Evolutionary conservation across 2,113 vertebrate species (phyloP), one percentile per base, ranked within the genome.

Genomic region (Tragelaphus imberbis): DNA sequence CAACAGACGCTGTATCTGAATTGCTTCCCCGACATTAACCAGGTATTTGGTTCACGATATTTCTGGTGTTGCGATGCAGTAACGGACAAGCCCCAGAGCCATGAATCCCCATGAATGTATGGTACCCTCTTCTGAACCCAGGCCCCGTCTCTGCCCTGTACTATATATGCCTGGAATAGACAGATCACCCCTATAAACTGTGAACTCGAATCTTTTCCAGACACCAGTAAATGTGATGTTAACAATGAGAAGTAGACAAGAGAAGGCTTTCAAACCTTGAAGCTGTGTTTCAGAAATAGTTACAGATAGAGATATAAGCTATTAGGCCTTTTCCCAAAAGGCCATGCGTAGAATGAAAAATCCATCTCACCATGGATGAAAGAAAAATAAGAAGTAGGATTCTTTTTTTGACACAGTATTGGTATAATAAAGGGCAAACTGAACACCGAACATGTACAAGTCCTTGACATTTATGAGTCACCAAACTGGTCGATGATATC

Each of bases 281-380:
- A 77, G 56, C 88, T 89, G n/a, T 40, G 15, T 97, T 97, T 98
- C 86, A 94, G 92, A 95, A 25, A 65, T 27, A 88, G 95, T 96
- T 92, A 4, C 80, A 85, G 90, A 82, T 47, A 61, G 95, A 96
- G 84, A 77, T 77, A n/a, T 59, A 96, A 40, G 79, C 81, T 63
- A 86, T 97, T 89, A 56, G 92, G 65, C 44, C 88, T 98, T 98
- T 96, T 89, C 95, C 97, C 90, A 65, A 86, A 30, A 96, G 93
- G 55, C 61, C n/a, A 40, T 8, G 53, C 33, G 56, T 90, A 79
- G 75, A 88, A 92, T 84, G 58, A 79, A 91, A 96, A 98, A 97
- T 90, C 87, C 49, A 0, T 53, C 91, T 94, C 92, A 93, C 53
- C 68, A 9, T 65, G 81, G 94, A 51, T 71, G 84, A 92, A 93